phyloP scores from a whole-genome alignment of 2,888 invertebrate species.

The Leptinotarsa rubiginosa region DNA sequence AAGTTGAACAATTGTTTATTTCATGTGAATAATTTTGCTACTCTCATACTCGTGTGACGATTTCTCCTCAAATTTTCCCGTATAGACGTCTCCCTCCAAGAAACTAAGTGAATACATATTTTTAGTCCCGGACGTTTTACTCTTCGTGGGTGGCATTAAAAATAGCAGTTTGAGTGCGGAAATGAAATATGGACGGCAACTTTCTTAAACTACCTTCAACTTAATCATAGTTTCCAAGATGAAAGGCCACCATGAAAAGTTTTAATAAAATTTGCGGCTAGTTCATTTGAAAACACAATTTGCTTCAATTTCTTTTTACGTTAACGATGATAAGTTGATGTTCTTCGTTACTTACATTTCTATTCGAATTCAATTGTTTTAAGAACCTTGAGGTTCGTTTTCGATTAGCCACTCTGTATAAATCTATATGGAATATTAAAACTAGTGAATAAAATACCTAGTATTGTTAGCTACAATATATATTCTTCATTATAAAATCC shows the following conservation, averaged over 20 bases:
- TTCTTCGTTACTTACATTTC: too few relatives aligned
- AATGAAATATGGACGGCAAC: conserved; percentile 25
- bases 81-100: background rate
- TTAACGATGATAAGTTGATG: too few relatives aligned
- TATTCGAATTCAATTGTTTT: too few relatives aligned
- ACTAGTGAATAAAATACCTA: too few relatives aligned
- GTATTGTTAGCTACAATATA: too few relatives aligned
- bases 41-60: too few relatives aligned
- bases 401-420: too few relatives aligned
- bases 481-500: too few relatives aligned
- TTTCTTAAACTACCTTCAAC: conserved; percentile 23
- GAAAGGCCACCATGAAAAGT: conserved; percentile 12
- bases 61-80: background rate
- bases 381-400: too few relatives aligned
- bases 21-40: too few relatives aligned
- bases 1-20: too few relatives aligned
- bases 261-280: conserved; percentile 18
- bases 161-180: conserved; percentile 3
- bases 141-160: conserved; percentile 13
- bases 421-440: too few relatives aligned
- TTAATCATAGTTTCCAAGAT: conserved; percentile 19
- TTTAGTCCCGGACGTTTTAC: background rate
- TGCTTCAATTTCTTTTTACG: background rate
- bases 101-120: conserved; percentile 11
- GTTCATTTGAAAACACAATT: conserved; percentile 13